These are phyloP conservation scores for Scaptomyza pallida DNA, from an alignment of 1,140 invertebrate genomes.

Conservation along the genomic window DNA sequence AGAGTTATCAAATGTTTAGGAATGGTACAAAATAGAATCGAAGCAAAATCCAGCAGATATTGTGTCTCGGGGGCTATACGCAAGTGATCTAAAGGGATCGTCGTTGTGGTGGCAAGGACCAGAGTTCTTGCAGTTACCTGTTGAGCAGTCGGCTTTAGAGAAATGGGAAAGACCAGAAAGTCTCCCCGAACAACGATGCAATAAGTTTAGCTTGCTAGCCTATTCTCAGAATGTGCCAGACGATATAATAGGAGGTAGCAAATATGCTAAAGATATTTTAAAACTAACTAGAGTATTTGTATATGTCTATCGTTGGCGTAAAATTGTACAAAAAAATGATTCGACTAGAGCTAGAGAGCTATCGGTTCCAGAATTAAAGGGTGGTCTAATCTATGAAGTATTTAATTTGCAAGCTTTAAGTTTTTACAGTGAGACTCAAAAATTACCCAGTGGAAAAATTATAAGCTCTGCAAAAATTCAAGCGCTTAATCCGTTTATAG, in stretches of 20 bases:
- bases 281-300: constrained; percentile 9
- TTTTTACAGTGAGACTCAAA: not conserved
- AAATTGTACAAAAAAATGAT: constrained; percentile 1
- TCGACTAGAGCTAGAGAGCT: not conserved
- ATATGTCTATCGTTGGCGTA: too few species aligned
- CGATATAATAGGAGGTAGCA: constrained; percentile 4
- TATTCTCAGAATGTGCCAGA: not conserved
- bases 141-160: not conserved
- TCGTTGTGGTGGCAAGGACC: constrained; percentile 18
- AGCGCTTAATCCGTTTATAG: constrained; percentile 4
- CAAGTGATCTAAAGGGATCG: too few species aligned
- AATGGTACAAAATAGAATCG: too few species aligned
- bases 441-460: not conserved
- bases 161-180: constrained; percentile 5
- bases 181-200: constrained; percentile 1
- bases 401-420: too few species aligned
- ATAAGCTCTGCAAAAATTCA: constrained; percentile 17
- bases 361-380: too few species aligned
- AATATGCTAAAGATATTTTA: not conserved
- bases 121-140: too few species aligned
- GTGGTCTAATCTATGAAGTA: too few species aligned
- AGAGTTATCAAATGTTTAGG: too few species aligned
- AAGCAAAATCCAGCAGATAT: too few species aligned
- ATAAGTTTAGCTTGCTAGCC: constrained; percentile 10
- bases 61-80: too few species aligned